Evolutionary conservation across 2,888 invertebrate species (phyloP).

Genomic region (Agrilus biguttatus): DNA sequence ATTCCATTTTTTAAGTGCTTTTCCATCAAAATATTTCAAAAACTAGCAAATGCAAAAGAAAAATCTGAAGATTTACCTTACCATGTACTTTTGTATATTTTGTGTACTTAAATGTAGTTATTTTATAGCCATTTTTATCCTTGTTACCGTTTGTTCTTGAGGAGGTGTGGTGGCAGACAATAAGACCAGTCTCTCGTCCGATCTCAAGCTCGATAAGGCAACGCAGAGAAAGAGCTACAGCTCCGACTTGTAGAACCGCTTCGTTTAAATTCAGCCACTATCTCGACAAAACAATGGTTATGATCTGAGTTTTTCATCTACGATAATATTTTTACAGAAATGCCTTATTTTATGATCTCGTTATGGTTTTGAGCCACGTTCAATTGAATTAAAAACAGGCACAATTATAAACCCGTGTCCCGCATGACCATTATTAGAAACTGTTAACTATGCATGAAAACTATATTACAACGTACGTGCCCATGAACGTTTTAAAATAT

Average conservation of each 20-base stretch:
- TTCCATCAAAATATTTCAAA: no score
- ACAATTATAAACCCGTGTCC: not conserved
- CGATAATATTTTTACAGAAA: constrained; percentile 4
- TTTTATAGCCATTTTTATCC: not conserved
- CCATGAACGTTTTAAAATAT: no score
- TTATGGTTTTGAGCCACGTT: no score
- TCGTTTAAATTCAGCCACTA: constrained; percentile 11
- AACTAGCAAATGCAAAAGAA: no score
- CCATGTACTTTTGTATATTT: not conserved
- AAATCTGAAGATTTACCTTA: no score
- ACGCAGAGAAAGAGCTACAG: constrained; percentile 5
- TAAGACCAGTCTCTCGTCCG: no score
- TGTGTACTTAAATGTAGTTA: not conserved
- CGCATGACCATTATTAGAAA: not conserved
- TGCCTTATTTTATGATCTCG: constrained; percentile 2
- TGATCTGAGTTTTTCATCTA: constrained; percentile 5
- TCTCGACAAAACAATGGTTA: constrained; percentile 13
- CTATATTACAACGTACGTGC: no score
- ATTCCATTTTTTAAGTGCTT: no score
- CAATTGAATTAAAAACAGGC: no score
- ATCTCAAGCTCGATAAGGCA: constrained; percentile 4
- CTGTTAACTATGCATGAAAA: not conserved
- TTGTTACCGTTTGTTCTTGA: not conserved
- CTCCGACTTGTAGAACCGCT: no score
- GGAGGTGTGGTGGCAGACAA: no score